A percentile compares a stretch with the other conserved stretches of the same genome.
Evolutionary conservation across 2,797 vertebrate genomes (phyloP).

Genomic region (Argya squamiceps): DNA sequence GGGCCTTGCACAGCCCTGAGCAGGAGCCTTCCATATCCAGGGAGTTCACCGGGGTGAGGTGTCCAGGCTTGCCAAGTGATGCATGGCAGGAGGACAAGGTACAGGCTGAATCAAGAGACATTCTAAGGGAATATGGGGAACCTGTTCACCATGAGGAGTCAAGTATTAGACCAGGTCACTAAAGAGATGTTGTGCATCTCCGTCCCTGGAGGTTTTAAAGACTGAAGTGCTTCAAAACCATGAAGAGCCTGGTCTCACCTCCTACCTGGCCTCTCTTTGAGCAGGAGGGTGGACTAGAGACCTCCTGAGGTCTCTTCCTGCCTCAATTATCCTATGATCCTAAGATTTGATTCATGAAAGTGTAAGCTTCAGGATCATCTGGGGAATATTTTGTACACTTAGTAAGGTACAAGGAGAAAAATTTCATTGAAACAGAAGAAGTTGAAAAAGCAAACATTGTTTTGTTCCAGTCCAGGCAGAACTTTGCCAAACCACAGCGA

Average conservation of each 20-base stretch:
- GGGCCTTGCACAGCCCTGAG: background rate
- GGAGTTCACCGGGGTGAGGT: background rate
- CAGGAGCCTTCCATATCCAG: background rate
- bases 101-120: accelerated
- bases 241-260: background rate
- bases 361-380: background rate
- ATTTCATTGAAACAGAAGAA: background rate
- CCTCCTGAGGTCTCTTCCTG: background rate
- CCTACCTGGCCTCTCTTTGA: background rate
- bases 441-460: background rate
- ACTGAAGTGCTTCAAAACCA: background rate
- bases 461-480: background rate
- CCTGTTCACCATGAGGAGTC: background rate
- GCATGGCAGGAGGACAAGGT: background rate
- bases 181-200: background rate
- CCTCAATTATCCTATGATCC: background rate
- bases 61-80: background rate
- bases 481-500: background rate
- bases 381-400: background rate
- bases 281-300: background rate
- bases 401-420: background rate
- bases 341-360: background rate
- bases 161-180: background rate
- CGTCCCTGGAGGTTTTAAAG: background rate
- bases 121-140: background rate